Conservation (phyloP, 2,113 vertebrate species). For the Abramis brama region DNA sequence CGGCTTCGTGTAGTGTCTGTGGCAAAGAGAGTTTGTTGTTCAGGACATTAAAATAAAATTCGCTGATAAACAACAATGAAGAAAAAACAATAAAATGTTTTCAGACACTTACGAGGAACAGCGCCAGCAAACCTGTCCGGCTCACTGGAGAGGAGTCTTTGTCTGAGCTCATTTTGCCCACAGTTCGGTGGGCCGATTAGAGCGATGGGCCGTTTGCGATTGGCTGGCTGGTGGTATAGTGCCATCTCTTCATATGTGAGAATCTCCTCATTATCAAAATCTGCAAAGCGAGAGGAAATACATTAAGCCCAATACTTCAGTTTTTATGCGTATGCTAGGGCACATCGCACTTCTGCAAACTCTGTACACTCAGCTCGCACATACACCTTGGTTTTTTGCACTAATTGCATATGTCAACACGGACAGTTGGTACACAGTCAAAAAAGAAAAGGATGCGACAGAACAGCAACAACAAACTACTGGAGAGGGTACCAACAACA, state of each 20-base stretch:
- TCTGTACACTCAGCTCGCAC: not conserved
- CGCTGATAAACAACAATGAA: not conserved
- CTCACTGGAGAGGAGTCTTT: slow-evolving; percentile 88
- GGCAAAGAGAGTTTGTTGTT: slow-evolving; percentile 28
- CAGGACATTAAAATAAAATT: not conserved
- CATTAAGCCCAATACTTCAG: not conserved
- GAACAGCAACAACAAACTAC: not conserved
- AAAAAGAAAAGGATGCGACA: not conserved
- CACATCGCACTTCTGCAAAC: not conserved
- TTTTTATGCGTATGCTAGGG: not conserved
- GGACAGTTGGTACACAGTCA: not conserved
- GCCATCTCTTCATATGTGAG: slow-evolving; percentile 99
- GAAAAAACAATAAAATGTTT: not conserved
- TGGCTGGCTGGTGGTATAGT: slow-evolving; percentile 97
- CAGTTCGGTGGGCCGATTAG: slow-evolving; percentile 92
- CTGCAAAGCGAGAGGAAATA: slow-evolving; percentile 65
- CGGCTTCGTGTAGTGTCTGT: slow-evolving; percentile 92
- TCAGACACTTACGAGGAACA: slow-evolving; percentile 85
- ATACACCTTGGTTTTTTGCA: not conserved
- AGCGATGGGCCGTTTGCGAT: slow-evolving; percentile 92
- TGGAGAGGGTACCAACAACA: not conserved
- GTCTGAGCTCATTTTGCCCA: slow-evolving; percentile 89
- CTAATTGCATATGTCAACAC: not conserved
- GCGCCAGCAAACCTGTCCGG: slow-evolving; percentile 89
- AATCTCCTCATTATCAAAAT: slow-evolving; percentile 94